A percentile compares a stretch with the other conserved stretches of the same genome.
phyloP scores from a whole-genome alignment of 1,140 invertebrate species.

The Drosophila orena region DNA sequence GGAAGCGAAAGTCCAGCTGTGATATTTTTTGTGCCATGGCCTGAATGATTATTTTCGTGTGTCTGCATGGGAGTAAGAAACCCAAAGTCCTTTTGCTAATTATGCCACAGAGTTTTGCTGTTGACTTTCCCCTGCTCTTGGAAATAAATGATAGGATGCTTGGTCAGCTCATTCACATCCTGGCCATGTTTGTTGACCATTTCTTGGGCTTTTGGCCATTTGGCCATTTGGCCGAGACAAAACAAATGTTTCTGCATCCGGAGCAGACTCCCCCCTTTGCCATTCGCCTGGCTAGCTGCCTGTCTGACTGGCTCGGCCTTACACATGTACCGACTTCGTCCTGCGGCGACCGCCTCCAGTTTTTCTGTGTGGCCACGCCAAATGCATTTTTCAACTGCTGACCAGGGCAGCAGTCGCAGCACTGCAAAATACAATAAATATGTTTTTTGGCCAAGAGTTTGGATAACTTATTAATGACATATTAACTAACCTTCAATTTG shows the following conservation, averaged over 20 bases:
- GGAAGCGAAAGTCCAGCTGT: conserved; percentile 7
- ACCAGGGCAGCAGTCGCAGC: conserved; percentile 20
- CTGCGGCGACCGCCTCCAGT: conserved; percentile 30
- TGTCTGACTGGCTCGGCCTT: conserved; percentile 21
- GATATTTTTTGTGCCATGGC: conserved; percentile 22
- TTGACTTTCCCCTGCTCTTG: conserved; percentile 31
- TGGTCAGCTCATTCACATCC: conserved; percentile 37
- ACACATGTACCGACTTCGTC: conserved; percentile 38
- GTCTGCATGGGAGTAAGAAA: conserved; percentile 38
- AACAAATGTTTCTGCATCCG: conserved; percentile 60
- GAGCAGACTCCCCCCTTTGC: conserved; percentile 19
- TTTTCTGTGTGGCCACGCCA: conserved; percentile 47
- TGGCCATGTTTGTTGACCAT: conserved; percentile 52
- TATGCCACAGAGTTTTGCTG: conserved; percentile 63
- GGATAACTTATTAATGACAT: too few relatives aligned
- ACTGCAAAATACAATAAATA: neutral
- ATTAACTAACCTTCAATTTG: too few relatives aligned
- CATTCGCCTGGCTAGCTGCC: conserved; percentile 1
- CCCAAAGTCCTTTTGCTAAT: conserved; percentile 61
- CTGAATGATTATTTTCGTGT: conserved; percentile 43
- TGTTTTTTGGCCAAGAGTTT: neutral
- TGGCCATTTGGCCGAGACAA: conserved; percentile 50
- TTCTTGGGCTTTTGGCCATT: conserved; percentile 50
- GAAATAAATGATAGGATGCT: conserved; percentile 60
- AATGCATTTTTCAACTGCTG: conserved; percentile 62